Evolutionary conservation across 1,140 invertebrate species (phyloP).

Genomic region (Cydia pomonella): DNA sequence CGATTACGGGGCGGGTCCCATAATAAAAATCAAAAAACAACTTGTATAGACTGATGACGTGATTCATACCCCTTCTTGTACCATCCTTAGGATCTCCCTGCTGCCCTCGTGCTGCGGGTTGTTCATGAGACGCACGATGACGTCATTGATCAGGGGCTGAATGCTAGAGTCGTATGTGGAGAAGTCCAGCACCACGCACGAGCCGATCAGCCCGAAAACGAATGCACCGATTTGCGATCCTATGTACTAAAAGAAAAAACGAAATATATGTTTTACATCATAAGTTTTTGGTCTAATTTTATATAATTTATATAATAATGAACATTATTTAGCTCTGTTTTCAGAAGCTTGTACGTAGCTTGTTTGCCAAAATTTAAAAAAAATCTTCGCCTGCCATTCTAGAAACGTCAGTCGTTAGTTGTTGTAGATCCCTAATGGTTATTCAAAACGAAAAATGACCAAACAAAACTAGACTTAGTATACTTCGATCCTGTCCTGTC

Average conservation of each 20-base stretch:
- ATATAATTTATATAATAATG: too few species aligned
- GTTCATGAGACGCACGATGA: conserved; percentile 87
- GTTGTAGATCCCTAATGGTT: too few species aligned
- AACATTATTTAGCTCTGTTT: too few species aligned
- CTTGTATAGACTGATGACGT: neutral
- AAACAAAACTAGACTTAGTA: too few species aligned
- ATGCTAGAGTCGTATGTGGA: conserved; percentile 89
- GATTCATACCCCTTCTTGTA: conserved; percentile 91
- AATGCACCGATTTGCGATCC: conserved; percentile 86
- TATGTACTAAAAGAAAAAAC: conserved; percentile 83
- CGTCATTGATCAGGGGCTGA: conserved; percentile 86
- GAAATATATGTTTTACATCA: conserved; percentile 22
- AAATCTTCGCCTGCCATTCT: too few species aligned
- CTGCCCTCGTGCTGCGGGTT: conserved; percentile 85
- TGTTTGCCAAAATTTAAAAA: too few species aligned
- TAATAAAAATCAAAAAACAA: too few species aligned
- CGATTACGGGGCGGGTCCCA: too few species aligned
- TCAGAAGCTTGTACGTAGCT: too few species aligned
- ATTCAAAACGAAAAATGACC: too few species aligned
- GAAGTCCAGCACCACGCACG: conserved; percentile 89
- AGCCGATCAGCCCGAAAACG: conserved; percentile 86
- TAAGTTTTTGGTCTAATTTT: neutral
- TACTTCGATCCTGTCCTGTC: too few species aligned
- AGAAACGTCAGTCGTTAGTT: too few species aligned
- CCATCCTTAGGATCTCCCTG: conserved; percentile 84